A percentile compares a stretch with the other conserved stretches of the same genome.
Evolutionary conservation across 2,113 vertebrate species (phyloP).

Genomic region (Malurus melanocephalus): DNA sequence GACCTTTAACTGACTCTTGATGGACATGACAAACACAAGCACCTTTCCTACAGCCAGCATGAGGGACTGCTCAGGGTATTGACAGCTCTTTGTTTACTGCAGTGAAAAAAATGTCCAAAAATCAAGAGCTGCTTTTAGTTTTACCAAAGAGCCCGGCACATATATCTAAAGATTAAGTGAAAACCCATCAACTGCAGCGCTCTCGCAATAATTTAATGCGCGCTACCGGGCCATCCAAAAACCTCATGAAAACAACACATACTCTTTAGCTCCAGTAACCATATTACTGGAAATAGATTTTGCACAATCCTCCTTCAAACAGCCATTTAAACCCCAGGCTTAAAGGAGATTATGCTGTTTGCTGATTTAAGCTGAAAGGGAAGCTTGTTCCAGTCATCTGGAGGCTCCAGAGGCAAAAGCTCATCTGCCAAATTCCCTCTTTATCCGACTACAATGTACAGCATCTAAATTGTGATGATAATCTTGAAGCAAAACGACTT

Average conservation of each 20-base stretch:
- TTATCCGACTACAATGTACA: conserved; percentile 57
- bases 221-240: background rate
- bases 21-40: background rate
- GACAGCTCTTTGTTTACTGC: background rate
- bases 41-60: background rate
- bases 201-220: conserved; percentile 33
- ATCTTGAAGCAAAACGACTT: conserved; percentile 44
- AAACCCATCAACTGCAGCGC: background rate
- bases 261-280: conserved; percentile 42
- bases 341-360: conserved; percentile 69
- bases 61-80: background rate
- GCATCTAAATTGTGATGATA: conserved; percentile 57
- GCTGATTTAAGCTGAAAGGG: conserved; percentile 67
- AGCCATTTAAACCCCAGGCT: conserved; percentile 62
- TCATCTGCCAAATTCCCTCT: conserved; percentile 60
- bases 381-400: conserved; percentile 58
- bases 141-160: background rate
- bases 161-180: background rate
- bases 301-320: conserved; percentile 63
- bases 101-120: background rate
- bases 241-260: conserved; percentile 39
- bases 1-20: background rate
- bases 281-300: conserved; percentile 65
- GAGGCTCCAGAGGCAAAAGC: conserved; percentile 50
- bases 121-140: background rate